Evolutionary conservation across 2,888 invertebrate genomes (phyloP).

Genomic region (Amitus sp.): DNA sequence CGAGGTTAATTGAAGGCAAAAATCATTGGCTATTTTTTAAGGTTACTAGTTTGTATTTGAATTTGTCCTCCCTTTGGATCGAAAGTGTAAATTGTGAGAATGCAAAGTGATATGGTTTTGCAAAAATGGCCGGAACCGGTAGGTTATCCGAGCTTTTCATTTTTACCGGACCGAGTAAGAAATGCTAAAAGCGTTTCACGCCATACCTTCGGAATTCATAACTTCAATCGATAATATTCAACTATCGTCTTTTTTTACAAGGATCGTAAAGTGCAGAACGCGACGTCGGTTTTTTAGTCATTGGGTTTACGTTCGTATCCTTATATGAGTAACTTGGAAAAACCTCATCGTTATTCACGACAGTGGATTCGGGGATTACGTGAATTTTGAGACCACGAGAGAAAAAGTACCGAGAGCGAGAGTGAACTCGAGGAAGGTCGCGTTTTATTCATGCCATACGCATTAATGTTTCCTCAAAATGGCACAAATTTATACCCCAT

Average conservation of each 20-base stretch:
- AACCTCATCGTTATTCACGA: too few species aligned
- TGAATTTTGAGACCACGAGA: slow-evolving; percentile 25
- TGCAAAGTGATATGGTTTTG: not conserved
- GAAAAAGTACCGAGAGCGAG: slow-evolving; percentile 26
- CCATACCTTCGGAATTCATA: slow-evolving; percentile 1
- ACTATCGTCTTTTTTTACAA: not conserved
- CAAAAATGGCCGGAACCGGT: slow-evolving; percentile 2
- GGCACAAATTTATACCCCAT: too few species aligned
- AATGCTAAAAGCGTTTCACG: slow-evolving; percentile 1
- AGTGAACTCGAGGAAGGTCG: slow-evolving; percentile 22
- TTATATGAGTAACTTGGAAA: too few species aligned
- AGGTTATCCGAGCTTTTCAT: not conserved
- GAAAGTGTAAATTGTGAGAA: slow-evolving; percentile 1
- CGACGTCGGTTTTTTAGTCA: not conserved
- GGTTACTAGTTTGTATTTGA: not conserved
- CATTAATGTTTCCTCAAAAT: too few species aligned
- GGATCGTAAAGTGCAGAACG: not conserved
- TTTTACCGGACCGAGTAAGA: not conserved
- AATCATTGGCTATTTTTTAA: not conserved
- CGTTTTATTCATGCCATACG: too few species aligned
- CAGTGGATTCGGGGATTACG: slow-evolving; percentile 14
- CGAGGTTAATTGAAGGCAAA: slow-evolving; percentile 2
- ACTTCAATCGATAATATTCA: slow-evolving; percentile 4
- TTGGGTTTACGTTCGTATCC: too few species aligned
- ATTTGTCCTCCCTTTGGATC: slow-evolving; percentile 4